phyloP scores from a whole-genome alignment of 2,113 vertebrate species.

The Trogon surrucura region DNA sequence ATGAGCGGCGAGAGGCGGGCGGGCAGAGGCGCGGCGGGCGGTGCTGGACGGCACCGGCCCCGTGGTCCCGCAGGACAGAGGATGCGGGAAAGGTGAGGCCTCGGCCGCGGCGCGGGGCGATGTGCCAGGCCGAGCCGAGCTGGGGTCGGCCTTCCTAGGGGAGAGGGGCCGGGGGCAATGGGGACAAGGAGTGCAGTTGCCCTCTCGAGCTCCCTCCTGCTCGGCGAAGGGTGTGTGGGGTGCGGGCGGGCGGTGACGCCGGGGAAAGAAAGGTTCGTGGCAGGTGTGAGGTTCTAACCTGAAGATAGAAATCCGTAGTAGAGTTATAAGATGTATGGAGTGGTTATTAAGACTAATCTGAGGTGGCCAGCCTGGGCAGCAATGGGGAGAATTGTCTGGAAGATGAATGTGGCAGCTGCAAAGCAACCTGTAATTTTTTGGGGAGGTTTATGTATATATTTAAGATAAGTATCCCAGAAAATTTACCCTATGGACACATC shows the following conservation, averaged over 20 bases:
- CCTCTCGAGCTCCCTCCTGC: not conserved
- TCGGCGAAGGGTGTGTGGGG: too few relatives aligned
- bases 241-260: fast-evolving
- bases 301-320: fast-evolving
- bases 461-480: not conserved
- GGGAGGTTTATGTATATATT: fast-evolving
- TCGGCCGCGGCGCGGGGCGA: too few relatives aligned
- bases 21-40: not conserved
- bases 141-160: too few relatives aligned
- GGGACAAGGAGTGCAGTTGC: fast-evolving
- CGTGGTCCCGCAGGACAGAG: not conserved
- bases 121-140: too few relatives aligned
- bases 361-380: fast-evolving
- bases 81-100: not conserved
- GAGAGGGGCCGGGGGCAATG: fast-evolving
- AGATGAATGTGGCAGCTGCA: too few relatives aligned
- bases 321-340: not conserved
- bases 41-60: not conserved
- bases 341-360: not conserved
- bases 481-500: fast-evolving
- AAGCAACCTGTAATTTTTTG: fast-evolving
- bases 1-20: not conserved
- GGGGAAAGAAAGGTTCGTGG: fast-evolving
- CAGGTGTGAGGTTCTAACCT: too few relatives aligned
- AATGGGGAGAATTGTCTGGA: too few relatives aligned